Evolutionary conservation across 2,888 invertebrate species (phyloP).

Genomic region (Drosophila rubida): DNA sequence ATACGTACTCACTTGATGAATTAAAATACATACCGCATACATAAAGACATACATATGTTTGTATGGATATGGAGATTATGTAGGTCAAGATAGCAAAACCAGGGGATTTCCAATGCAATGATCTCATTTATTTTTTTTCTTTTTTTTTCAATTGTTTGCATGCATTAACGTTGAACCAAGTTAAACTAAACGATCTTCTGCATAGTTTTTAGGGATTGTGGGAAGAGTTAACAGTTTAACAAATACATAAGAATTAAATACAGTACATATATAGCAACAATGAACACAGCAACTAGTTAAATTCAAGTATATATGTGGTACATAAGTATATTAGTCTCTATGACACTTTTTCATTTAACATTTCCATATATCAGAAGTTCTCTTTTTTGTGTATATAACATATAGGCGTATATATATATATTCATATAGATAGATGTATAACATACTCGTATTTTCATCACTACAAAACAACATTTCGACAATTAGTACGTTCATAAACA

Average conservation of each 20-base stretch:
- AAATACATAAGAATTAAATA: slow-evolving; percentile 46
- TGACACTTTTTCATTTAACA: slow-evolving; percentile 47
- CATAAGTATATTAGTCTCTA: slow-evolving; percentile 4
- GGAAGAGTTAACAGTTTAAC: slow-evolving; percentile 54
- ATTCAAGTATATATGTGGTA: slow-evolving; percentile 32
- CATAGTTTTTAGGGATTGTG: slow-evolving; percentile 9
- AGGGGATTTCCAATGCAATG: slow-evolving; percentile 55
- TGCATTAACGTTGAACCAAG: slow-evolving; percentile 61
- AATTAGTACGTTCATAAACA: slow-evolving; percentile 25
- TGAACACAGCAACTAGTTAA: slow-evolving; percentile 79
- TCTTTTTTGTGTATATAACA: slow-evolving; percentile 48
- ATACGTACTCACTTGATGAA: neutral
- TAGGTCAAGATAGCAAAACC: slow-evolving; percentile 48
- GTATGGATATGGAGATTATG: slow-evolving; percentile 1
- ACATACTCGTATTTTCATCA: slow-evolving; percentile 30
- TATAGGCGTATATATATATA: slow-evolving; percentile 44
- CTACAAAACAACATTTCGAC: slow-evolving; percentile 38
- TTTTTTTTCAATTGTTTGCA: slow-evolving; percentile 33
- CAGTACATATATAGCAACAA: slow-evolving; percentile 68
- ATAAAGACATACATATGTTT: neutral
- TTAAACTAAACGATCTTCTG: slow-evolving; percentile 48
- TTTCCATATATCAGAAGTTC: slow-evolving; percentile 47
- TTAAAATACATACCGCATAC: too few species aligned
- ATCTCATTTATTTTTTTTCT: slow-evolving; percentile 49
- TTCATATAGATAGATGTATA: slow-evolving; percentile 43